Base-by-base conservation (phyloP, 92 coral and sea anemone genomes). In the Epizoanthus rinbou region DNA sequence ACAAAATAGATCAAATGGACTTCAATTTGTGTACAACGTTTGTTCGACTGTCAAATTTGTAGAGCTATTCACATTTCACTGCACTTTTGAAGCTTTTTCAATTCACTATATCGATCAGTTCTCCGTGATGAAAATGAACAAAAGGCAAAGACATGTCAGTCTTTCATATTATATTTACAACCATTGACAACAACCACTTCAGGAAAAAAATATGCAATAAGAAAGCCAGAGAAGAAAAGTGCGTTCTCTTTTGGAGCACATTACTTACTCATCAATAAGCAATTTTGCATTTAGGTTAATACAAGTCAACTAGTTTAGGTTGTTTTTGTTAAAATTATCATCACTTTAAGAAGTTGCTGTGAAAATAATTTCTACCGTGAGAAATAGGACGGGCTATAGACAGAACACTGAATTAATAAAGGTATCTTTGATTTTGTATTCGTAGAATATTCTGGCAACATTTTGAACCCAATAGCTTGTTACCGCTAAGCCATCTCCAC, bases 71-170 rank as follows among this genome's bases (percentile, higher is more conserved):
- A 72, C 86, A 80, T 67, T 35, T 85, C 81, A 69, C 74, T 89
- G 86, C 73, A 86, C 80, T 50, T 74, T 45, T 81, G 81, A 86
- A 85, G 87, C 84, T 81, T 75, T 64, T 57, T 33, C 24, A 58
- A 13, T n/a, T n/a, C n/a, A n/a, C n/a, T n/a, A n/a, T 50, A 74
- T 85, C 74, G n/a, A 66, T 76, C 66, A 69, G 66, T 69, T 37
- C 33, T 54, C 47, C n/a, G 31, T 6, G 52, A 81, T 50, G 31
- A 23, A n/a, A 9, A 2, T 78, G 43, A 78, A 16, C 58, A 63
- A 78, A 76, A 41, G 59, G 45, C 82, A 76, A 78, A 41, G 70
- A 60, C 13, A 60, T 41, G 41, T 35, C 58, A 21, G 22, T 41
- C 39, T 66, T 66, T 8, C n/a, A 25, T 41, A 28, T 41, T 18